A percentile compares a stretch with the other conserved stretches of the same genome.
Evolutionary conservation across 1,140 invertebrate genomes (phyloP).

Genomic region (Drosophila pandora): DNA sequence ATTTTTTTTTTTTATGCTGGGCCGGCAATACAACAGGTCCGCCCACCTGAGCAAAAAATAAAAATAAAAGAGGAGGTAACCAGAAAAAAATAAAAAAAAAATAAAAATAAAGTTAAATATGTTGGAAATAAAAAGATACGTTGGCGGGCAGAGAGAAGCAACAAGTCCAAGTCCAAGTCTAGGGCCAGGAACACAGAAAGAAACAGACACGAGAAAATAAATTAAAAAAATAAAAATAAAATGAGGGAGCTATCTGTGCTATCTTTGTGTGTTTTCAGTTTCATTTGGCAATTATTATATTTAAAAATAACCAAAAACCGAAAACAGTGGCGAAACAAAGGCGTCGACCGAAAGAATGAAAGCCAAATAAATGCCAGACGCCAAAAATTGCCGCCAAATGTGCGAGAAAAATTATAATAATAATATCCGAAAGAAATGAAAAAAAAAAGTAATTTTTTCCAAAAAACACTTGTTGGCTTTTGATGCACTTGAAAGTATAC

Average conservation of each 20-base stretch:
- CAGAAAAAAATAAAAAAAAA: constrained; percentile 14
- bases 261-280: constrained; percentile 48
- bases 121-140: constrained; percentile 26
- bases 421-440: constrained; percentile 1
- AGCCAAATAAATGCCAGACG: constrained; percentile 62
- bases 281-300: constrained; percentile 60
- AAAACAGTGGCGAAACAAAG: constrained; percentile 36
- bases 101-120: constrained; percentile 38
- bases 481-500: constrained; percentile 14
- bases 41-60: constrained; percentile 54
- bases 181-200: constrained; percentile 33
- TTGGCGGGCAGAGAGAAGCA: constrained; percentile 43
- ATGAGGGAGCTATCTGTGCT: background rate
- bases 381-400: constrained; percentile 41
- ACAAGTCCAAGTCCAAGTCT: constrained; percentile 74
- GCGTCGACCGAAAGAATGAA: constrained; percentile 47
- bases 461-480: constrained; percentile 38
- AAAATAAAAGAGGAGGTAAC: constrained; percentile 24
- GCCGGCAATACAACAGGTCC: constrained; percentile 58
- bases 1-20: constrained; percentile 33
- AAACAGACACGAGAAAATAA: constrained; percentile 4
- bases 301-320: constrained; percentile 44
- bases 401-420: constrained; percentile 9
- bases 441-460: background rate
- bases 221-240: background rate